Base-by-base conservation (phyloP, 2,113 vertebrate species). In the Dromas ardeola region DNA sequence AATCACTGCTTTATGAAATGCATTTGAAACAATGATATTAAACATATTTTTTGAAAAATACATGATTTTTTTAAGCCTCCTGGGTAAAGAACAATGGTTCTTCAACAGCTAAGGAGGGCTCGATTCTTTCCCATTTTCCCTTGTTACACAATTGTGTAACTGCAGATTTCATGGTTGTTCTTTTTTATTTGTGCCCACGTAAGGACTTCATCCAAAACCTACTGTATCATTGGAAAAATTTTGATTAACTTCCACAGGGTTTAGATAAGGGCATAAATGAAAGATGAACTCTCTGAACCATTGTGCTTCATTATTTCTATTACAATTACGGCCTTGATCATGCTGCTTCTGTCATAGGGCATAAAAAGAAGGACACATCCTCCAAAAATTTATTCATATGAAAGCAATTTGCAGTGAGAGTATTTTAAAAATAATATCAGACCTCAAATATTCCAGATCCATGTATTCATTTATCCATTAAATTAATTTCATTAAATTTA, bases 191-290 rank as follows among this genome's bases (percentile, higher is more conserved):
- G 23, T 59, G 27, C 13, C 23, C 5, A 2, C 84, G 21, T 78
- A 79, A 91, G 22, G 17, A 8, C 43, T 90, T 91, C 19, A 86
- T 79, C 61, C 43, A 81, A 89, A 95, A 55, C 55, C 47, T 83
- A 49, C 53, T 81, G n/a, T 84, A 91, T 88, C 78, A 30, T 8
- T 79, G 47, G 40, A 79, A 96, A 84, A 76, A 58, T 65, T 29
- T 38, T 90, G 13, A 86, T 94, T 95, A 88, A 52, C 47, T 78
- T 96, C 47, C 61, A 72, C 8, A 72, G 56, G 22, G 36, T 81
- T 95, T 89, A 96, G 77, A 87, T 89, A 90, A 91, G 17, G 30
- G 7, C 16, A 42, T 50, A 89, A 95, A 63, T 81, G 73, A 94
- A 65, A 94, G 72, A 89, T 1, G 2, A 92, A 79, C 61, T 81